Percentiles rank a stretch among this genome's conserved stretches.
Conservation (phyloP, 2,113 vertebrate genomes). For the Telmatochromis brachygnathus region DNA sequence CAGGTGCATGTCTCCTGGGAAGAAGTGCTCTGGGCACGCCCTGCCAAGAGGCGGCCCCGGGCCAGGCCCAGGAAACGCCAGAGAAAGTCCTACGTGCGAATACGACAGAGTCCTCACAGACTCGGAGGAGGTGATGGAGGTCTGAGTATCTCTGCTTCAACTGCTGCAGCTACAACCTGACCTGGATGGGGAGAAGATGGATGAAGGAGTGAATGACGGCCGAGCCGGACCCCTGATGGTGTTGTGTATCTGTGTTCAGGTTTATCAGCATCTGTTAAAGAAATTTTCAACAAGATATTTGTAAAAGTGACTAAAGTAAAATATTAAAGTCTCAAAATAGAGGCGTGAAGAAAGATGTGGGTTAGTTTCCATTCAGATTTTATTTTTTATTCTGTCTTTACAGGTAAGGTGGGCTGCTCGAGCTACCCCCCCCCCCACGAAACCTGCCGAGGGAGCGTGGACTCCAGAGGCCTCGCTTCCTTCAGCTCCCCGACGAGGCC, state of each 20-base stretch:
- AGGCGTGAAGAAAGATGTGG: neutral
- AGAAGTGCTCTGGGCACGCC: neutral
- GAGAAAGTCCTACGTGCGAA: neutral
- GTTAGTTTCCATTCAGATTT: neutral
- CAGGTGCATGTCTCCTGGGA: neutral
- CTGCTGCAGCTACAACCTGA: neutral
- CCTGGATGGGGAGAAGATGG: neutral
- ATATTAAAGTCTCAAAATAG: neutral
- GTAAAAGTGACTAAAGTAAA: neutral
- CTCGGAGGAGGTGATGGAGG: neutral
- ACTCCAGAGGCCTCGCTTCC: neutral
- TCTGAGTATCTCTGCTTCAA: neutral
- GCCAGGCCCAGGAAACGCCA: neutral
- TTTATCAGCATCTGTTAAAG: neutral
- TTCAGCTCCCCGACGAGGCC: neutral
- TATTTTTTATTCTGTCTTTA: neutral
- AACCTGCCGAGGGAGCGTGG: neutral
- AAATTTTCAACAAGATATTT: neutral
- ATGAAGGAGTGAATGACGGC: neutral
- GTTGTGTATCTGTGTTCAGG: neutral
- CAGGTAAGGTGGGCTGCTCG: neutral
- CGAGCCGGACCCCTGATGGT: neutral
- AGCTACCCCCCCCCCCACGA: accelerated
- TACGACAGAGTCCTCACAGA: neutral
- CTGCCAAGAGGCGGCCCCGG: neutral